Evolutionary conservation across 2,888 invertebrate species (phyloP).

Genomic region (Baronia brevicornis): DNA sequence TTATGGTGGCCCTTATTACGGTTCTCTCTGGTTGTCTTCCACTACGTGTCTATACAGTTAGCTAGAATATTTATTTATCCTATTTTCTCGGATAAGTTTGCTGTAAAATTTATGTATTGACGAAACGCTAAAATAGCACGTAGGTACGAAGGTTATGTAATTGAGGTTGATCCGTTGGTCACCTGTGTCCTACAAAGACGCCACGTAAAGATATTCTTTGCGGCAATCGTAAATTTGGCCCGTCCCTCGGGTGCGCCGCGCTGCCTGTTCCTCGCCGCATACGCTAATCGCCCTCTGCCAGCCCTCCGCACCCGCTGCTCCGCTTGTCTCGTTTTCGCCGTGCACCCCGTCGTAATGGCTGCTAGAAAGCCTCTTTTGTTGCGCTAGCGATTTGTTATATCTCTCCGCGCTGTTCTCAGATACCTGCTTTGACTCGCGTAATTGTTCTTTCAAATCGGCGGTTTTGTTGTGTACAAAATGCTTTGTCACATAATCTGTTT

Average conservation of each 20-base stretch:
- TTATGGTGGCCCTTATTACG: constrained; percentile 74
- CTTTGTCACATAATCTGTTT: constrained; percentile 70
- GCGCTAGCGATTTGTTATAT: constrained; percentile 69
- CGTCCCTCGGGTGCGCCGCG: constrained; percentile 33
- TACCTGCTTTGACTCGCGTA: constrained; percentile 69
- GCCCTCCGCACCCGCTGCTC: constrained; percentile 38
- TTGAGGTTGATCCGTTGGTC: constrained; percentile 36
- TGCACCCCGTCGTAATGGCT: constrained; percentile 66
- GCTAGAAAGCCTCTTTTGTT: constrained; percentile 73
- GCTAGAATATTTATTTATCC: constrained; percentile 48
- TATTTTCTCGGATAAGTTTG: no score
- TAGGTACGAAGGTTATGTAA: no score
- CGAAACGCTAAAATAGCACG: no score
- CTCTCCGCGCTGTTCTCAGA: constrained; percentile 61
- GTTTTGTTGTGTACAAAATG: constrained; percentile 68
- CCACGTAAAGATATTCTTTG: constrained; percentile 66
- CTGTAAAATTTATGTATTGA: no score
- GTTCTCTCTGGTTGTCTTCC: constrained; percentile 50
- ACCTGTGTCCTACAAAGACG: constrained; percentile 55
- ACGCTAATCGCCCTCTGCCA: constrained; percentile 55
- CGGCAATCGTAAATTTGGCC: constrained; percentile 64
- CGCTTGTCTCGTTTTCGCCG: constrained; percentile 36
- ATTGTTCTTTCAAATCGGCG: constrained; percentile 70
- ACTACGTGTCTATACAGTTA: constrained; percentile 31
- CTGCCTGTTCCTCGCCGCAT: constrained; percentile 40